Evolutionary conservation across 2,113 vertebrate species (phyloP).

Genomic region (Colius striatus): DNA sequence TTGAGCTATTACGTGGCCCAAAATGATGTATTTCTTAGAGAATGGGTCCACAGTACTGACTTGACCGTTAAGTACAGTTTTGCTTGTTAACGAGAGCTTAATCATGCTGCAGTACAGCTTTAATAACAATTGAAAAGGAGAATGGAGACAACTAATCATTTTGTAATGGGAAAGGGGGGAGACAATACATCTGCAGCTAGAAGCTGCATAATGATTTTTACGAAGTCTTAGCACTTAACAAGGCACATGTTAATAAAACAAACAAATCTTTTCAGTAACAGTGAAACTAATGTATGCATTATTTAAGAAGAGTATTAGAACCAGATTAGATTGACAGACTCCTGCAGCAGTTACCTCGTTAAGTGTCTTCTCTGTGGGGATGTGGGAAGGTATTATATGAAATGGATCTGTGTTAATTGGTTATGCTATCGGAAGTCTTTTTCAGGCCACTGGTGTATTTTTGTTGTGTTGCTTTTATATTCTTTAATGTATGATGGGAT

Average conservation of each 20-base stretch:
- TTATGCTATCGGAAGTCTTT: slow-evolving; percentile 26
- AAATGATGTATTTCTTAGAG: not conserved
- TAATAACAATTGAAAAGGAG: slow-evolving; percentile 9
- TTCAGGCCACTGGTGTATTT: slow-evolving; percentile 53
- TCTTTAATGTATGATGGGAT: slow-evolving; percentile 47
- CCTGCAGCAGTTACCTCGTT: slow-evolving; percentile 32
- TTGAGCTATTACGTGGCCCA: not conserved
- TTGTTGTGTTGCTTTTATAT: slow-evolving; percentile 13
- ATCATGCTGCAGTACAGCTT: not conserved
- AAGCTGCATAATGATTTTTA: slow-evolving; percentile 1
- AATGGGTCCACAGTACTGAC: not conserved
- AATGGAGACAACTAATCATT: slow-evolving; percentile 11
- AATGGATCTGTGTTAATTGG: slow-evolving; percentile 53
- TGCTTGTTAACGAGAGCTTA: not conserved
- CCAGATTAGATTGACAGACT: slow-evolving; percentile 18
- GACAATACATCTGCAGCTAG: slow-evolving; percentile 5
- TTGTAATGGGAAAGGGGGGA: slow-evolving; percentile 6
- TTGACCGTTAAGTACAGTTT: slow-evolving; percentile 2
- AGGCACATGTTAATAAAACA: slow-evolving; percentile 52
- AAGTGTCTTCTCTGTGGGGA: slow-evolving; percentile 51
- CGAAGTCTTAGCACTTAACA: slow-evolving; percentile 30
- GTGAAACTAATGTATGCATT: slow-evolving; percentile 56
- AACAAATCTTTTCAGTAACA: slow-evolving; percentile 57
- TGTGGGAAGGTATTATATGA: slow-evolving; percentile 14
- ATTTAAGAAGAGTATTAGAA: slow-evolving; percentile 63